Evolutionary conservation across 2,888 invertebrate genomes (phyloP), one percentile per base, ranked within the genome.

Genomic region (Gnatocerus cornutus): DNA sequence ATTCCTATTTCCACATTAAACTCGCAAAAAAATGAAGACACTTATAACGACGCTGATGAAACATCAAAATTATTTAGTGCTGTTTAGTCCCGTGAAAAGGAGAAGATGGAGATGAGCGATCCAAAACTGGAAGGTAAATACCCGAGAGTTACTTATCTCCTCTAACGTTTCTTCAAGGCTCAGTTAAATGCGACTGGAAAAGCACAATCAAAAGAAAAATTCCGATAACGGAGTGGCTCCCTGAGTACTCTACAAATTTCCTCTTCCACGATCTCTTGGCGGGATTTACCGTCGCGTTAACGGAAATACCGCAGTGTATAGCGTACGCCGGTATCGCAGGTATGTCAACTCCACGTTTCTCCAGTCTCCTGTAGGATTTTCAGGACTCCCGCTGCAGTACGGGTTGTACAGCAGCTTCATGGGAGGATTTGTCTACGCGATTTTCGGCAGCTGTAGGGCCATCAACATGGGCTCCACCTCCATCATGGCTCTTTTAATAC

Each of bases 381-480:
- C 12, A 50, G 48, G 48, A 12, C 12, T 59, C 1, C 59, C 59
- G 1, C 14, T 45, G 1, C 59, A 59, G 14, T 89, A 89, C 85
- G 97, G 97, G 43, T 87, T 98, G 56, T 97, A 97, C 82, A 87
- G 88, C 63, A 87, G 88, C 37, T 87, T 89, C 71, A 87, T 89
- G 87, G 89, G 88, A 1, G 86, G 88, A 72, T 87, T 88, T 73
- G 84, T 88, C 55, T 89, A 89, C 77, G 80, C 87, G 45, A 71
- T 89, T 50, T 85, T 89, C 61, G 89, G 89, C 4, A 87, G 87
- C 63, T 86, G 87, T 66, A 89, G 88, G 76, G 88, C 87, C 68
- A 78, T 85, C 16, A 91, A 91, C 0, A 89, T 90, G 75, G 94
- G 97, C 68, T 96, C 97, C 0, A 97, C 97, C 0, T 96, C 97